Conservation (phyloP, 2,797 vertebrate species). For the Aulostomus chinensis region DNA sequence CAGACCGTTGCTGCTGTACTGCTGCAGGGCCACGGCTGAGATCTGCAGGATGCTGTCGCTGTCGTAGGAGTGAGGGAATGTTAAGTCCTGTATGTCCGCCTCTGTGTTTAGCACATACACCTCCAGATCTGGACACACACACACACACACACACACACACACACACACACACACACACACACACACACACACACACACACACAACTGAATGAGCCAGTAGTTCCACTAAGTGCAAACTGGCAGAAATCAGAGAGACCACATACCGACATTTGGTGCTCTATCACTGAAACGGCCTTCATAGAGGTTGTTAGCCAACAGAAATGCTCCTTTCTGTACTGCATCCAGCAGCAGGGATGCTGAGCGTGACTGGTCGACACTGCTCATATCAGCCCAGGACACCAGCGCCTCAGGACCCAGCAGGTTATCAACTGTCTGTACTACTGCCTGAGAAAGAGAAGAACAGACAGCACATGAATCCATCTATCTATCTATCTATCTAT, state of each 20-base stretch:
- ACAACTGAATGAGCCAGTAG: background rate
- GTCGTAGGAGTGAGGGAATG: slow-evolving; percentile 89
- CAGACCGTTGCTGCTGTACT: slow-evolving; percentile 93
- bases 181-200: slow-evolving; percentile 19
- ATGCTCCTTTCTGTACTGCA: slow-evolving; percentile 75
- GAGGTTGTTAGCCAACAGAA: slow-evolving; percentile 78
- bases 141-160: slow-evolving; percentile 5
- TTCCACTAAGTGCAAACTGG: background rate
- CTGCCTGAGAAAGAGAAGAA: slow-evolving; percentile 58
- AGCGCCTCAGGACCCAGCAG: slow-evolving; percentile 72
- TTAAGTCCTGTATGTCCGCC: slow-evolving; percentile 88
- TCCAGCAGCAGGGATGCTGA: slow-evolving; percentile 73
- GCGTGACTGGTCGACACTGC: slow-evolving; percentile 64
- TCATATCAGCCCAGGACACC: slow-evolving; percentile 77
- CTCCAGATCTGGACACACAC: slow-evolving; percentile 67
- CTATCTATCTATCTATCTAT: background rate
- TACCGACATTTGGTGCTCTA: slow-evolving; percentile 77
- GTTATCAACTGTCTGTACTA: slow-evolving; percentile 75
- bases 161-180: too few species aligned
- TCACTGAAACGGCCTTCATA: slow-evolving; percentile 81
- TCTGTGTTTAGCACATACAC: slow-evolving; percentile 87
- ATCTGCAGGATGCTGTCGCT: slow-evolving; percentile 91
- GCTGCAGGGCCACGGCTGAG: slow-evolving; percentile 89
- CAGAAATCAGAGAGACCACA: slow-evolving; percentile 5
- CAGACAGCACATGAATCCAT: background rate